Percentiles rank a stretch among this genome's conserved stretches.
These are phyloP conservation scores for Chouioia cunea DNA, from an alignment of 2,888 invertebrate genomes.

Conservation along the genomic window DNA sequence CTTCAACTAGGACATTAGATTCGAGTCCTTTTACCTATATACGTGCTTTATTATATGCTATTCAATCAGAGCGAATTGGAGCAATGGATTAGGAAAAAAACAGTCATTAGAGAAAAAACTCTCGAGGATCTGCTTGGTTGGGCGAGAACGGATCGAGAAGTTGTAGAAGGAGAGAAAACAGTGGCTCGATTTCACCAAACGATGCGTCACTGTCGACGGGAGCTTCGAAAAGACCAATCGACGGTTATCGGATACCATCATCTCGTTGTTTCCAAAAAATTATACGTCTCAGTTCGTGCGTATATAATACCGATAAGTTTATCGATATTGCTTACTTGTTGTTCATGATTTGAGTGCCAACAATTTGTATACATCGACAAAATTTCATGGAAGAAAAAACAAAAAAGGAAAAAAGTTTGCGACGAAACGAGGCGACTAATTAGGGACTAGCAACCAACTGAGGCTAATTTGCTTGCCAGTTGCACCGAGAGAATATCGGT, in stretches of 20 bases:
- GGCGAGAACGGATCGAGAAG: constrained; percentile 33
- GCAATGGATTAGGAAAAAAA: not conserved
- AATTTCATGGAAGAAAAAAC: not conserved
- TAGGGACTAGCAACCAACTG: not conserved
- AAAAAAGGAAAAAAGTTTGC: not conserved
- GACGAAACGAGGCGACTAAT: constrained; percentile 32
- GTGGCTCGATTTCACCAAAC: constrained; percentile 28
- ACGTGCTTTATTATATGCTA: too few relatives aligned
- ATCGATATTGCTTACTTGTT: too few relatives aligned
- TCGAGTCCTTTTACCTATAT: too few relatives aligned
- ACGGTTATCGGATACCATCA: constrained; percentile 31
- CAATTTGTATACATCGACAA: not conserved
- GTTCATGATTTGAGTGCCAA: constrained; percentile 13
- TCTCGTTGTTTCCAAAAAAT: too few relatives aligned
- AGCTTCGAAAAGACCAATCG: constrained; percentile 23
- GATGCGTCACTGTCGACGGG: constrained; percentile 43
- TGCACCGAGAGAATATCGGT: constrained; percentile 37
- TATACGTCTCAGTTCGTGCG: too few relatives aligned
- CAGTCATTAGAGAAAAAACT: constrained; percentile 3
- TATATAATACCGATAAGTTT: too few relatives aligned
- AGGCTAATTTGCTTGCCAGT: constrained; percentile 42
- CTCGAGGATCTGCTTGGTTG: not conserved
- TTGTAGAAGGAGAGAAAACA: constrained; percentile 13
- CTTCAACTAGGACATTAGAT: not conserved
- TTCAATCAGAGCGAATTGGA: too few relatives aligned